phyloP scores from a whole-genome alignment of 2,797 vertebrate species.

The Sebastes nivosus region DNA sequence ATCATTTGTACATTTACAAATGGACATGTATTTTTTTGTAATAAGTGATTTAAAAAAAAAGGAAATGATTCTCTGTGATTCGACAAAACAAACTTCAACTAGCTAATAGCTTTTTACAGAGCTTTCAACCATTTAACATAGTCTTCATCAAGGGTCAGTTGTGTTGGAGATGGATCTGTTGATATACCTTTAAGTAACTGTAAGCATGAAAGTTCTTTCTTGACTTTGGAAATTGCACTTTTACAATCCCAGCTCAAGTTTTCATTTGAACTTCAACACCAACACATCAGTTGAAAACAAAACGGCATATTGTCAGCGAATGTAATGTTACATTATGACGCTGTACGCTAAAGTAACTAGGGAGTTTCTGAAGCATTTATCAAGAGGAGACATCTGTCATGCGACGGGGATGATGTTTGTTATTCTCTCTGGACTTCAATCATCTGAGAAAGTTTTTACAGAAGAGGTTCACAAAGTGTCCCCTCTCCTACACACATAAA shows the following conservation, averaged over 20 bases:
- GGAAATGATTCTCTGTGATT: not conserved
- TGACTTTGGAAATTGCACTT: not conserved
- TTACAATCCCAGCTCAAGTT: not conserved
- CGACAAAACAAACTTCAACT: not conserved
- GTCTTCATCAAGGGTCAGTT: not conserved
- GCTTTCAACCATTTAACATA: not conserved
- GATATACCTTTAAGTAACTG: not conserved
- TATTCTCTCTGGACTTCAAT: slow-evolving; percentile 80
- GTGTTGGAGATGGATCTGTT: not conserved
- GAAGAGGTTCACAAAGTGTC: slow-evolving; percentile 77
- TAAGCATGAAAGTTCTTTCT: not conserved
- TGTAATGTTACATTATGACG: slow-evolving; percentile 36
- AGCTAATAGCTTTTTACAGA: not conserved
- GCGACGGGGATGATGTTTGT: slow-evolving; percentile 78
- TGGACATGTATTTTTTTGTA: not conserved
- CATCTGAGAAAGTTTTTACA: slow-evolving; percentile 77
- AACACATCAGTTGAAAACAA: not conserved
- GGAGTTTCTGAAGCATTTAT: slow-evolving; percentile 75
- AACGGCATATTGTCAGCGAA: not conserved
- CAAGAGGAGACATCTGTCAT: slow-evolving; percentile 84
- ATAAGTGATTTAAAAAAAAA: not conserved
- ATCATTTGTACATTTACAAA: not conserved
- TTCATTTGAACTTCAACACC: not conserved
- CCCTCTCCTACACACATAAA: slow-evolving; percentile 70
- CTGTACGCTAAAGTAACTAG: slow-evolving; percentile 43